These are phyloP conservation scores for Alauda arvensis DNA, from an alignment of 2,797 vertebrate genomes.

Conservation along the genomic window DNA sequence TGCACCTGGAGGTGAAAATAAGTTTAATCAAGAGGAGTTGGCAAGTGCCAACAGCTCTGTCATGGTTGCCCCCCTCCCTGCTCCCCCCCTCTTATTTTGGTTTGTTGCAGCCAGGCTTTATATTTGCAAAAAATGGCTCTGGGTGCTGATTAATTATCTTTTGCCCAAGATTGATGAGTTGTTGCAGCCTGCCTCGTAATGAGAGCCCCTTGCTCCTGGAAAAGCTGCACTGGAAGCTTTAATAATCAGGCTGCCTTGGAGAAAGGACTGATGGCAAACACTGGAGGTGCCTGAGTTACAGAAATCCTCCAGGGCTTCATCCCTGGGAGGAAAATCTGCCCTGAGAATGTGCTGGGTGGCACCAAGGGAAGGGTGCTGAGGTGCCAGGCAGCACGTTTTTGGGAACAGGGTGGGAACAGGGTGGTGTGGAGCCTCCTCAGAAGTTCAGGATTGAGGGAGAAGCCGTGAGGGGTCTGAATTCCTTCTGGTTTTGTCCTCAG, in stretches of 20 bases:
- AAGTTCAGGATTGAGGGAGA: not conserved
- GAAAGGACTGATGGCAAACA: not conserved
- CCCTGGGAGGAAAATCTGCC: fast-evolving
- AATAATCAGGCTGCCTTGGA: not conserved
- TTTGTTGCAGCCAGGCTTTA: constrained; percentile 38
- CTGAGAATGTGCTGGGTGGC: not conserved
- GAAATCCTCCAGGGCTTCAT: not conserved
- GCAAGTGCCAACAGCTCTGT: constrained; percentile 56
- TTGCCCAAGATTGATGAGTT: constrained; percentile 28
- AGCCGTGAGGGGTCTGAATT: not conserved
- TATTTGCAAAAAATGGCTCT: constrained; percentile 42
- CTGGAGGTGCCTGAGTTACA: fast-evolving
- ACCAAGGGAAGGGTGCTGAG: not conserved
- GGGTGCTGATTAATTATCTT: constrained; percentile 58
- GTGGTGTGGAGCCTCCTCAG: not conserved
- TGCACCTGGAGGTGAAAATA: constrained; percentile 67
- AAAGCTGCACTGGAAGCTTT: not conserved
- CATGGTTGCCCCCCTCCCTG: not conserved
- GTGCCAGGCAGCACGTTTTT: no score
- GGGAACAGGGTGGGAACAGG: not conserved
- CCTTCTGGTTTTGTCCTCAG: not conserved
- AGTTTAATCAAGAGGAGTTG: constrained; percentile 62
- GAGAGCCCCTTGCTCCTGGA: not conserved
- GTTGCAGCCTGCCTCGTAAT: constrained; percentile 16
- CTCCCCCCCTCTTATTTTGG: not conserved